Evolutionary conservation across 2,113 vertebrate genomes (phyloP).

Genomic region (Pardalotus punctatus): DNA sequence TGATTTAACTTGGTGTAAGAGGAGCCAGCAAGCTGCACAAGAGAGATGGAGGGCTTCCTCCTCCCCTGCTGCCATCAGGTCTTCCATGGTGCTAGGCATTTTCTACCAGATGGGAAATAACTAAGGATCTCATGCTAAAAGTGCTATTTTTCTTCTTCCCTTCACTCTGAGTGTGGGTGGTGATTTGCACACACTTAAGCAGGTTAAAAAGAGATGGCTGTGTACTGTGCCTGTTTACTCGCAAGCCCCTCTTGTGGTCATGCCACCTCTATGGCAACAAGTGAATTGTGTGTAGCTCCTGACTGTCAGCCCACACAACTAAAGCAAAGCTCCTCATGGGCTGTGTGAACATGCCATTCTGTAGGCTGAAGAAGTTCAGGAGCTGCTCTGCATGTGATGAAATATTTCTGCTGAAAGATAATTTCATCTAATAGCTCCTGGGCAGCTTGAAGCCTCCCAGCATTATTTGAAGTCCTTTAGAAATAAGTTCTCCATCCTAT

Average conservation of each 20-base stretch:
- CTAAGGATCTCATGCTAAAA: background rate
- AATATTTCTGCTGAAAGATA: background rate
- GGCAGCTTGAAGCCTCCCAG: background rate
- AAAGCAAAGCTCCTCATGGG: background rate
- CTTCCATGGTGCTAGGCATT: background rate
- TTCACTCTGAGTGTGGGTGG: background rate
- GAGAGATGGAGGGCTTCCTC: background rate
- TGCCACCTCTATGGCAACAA: background rate
- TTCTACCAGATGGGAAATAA: background rate
- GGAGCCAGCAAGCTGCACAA: background rate
- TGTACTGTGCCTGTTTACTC: background rate
- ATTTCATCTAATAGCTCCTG: background rate
- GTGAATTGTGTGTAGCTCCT: rapidly evolving
- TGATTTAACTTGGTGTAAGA: background rate
- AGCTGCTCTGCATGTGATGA: background rate
- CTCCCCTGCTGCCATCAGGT: background rate
- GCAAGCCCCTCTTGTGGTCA: rapidly evolving
- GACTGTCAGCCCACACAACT: background rate
- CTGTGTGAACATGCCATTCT: background rate
- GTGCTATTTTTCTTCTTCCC: background rate
- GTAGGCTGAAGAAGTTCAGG: background rate
- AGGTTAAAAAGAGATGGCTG: background rate
- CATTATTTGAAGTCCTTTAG: background rate
- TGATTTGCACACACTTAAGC: background rate
- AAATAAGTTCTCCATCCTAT: background rate